These are phyloP conservation scores for Dioctria rufipes DNA, from an alignment of 2,888 invertebrate genomes.

Conservation along the genomic window DNA sequence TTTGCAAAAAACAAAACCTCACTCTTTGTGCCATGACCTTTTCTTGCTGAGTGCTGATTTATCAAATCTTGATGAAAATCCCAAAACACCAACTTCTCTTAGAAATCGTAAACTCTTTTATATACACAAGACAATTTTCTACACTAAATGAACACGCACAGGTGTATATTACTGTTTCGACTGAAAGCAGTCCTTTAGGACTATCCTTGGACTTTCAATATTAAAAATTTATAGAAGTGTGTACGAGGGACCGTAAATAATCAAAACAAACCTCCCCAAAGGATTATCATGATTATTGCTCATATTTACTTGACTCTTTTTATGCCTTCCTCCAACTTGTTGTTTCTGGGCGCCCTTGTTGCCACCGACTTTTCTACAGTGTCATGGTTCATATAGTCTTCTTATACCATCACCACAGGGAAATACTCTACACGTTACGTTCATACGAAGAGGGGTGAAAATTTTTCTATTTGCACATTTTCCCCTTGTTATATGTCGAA, in stretches of 20 bases:
- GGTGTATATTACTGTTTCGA: slow-evolving; percentile 33
- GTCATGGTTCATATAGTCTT: slow-evolving; percentile 5
- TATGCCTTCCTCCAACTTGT: slow-evolving; percentile 34
- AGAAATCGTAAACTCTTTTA: background rate
- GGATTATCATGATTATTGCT: slow-evolving; percentile 60
- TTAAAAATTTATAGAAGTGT: slow-evolving; percentile 49
- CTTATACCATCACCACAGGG: background rate
- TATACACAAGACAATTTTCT: background rate
- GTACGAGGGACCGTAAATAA: slow-evolving; percentile 57
- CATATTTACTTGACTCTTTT: slow-evolving; percentile 44
- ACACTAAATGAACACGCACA: slow-evolving; percentile 25
- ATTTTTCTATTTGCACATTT: slow-evolving; percentile 50
- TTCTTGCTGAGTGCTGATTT: background rate
- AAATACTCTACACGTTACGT: background rate
- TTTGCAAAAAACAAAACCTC: background rate
- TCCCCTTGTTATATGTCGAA: background rate
- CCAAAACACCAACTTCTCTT: slow-evolving; percentile 6
- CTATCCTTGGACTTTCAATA: background rate
- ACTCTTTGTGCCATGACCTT: background rate
- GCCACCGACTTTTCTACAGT: slow-evolving; percentile 22
- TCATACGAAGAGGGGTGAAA: background rate
- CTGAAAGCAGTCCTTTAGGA: slow-evolving; percentile 38
- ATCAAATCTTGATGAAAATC: slow-evolving; percentile 15
- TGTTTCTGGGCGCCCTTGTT: slow-evolving; percentile 23
- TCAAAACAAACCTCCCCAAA: slow-evolving; percentile 60